A percentile compares a stretch with the other conserved stretches of the same genome.
Evolutionary conservation across 2,888 invertebrate species (phyloP).

Genomic region (Acanthoscelides obtectus): DNA sequence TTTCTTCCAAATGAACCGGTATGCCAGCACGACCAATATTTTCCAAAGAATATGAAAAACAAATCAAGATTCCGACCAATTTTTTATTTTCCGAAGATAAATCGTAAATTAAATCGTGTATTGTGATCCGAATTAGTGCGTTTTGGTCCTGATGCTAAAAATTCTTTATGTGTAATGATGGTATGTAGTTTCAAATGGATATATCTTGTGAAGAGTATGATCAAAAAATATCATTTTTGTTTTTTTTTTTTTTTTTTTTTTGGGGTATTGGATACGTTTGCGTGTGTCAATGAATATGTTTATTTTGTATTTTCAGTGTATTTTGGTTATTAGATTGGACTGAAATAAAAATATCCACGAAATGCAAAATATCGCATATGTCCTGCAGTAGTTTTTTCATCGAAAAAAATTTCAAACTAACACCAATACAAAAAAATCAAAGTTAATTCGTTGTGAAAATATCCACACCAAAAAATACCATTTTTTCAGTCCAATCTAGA

Average conservation of each 20-base stretch:
- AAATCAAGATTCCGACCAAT: conserved; percentile 1
- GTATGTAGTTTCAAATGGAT: background rate
- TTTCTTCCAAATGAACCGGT: background rate
- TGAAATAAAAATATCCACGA: background rate
- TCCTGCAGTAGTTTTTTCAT: too few species aligned
- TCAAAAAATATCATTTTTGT: background rate
- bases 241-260: background rate
- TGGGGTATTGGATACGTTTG: background rate
- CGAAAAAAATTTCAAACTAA: too few species aligned
- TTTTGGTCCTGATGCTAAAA: conserved; percentile 18
- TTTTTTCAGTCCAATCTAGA: background rate
- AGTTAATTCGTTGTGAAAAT: too few species aligned
- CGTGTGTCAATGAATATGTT: background rate
- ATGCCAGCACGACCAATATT: conserved; percentile 11
- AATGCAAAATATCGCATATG: too few species aligned
- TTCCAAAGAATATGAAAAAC: conserved; percentile 2
- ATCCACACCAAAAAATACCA: too few species aligned
- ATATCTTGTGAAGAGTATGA: background rate
- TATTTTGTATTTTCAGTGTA: background rate
- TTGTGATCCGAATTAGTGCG: conserved; percentile 27
- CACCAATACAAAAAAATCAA: too few species aligned
- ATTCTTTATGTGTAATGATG: background rate
- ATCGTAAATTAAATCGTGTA: conserved; percentile 9
- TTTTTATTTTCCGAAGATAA: background rate
- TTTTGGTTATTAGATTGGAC: background rate